phyloP scores from a whole-genome alignment of 1,140 invertebrate genomes.

The Mylabris phalerata region DNA sequence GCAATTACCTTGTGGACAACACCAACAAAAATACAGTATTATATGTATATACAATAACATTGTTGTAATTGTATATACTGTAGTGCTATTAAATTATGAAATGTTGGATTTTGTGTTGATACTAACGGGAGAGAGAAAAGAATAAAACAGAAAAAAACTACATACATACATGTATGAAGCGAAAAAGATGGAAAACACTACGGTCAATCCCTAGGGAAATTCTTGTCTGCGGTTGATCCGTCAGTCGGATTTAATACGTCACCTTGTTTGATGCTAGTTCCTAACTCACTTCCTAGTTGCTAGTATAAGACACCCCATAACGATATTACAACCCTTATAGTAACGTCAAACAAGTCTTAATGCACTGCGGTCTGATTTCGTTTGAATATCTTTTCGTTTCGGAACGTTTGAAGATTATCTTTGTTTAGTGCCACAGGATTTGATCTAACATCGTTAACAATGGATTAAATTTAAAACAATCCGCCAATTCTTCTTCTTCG shows the following conservation, averaged over 20 bases:
- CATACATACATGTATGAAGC: too few relatives aligned
- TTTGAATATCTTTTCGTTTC: slow-evolving; percentile 9
- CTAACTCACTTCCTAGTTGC: slow-evolving; percentile 4
- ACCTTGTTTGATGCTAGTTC: slow-evolving; percentile 24
- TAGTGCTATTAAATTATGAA: too few relatives aligned
- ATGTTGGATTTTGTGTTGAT: too few relatives aligned
- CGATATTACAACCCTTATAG: slow-evolving; percentile 14
- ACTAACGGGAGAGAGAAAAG: too few relatives aligned
- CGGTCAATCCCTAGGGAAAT: slow-evolving; percentile 19
- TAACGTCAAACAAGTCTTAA: slow-evolving; percentile 11
- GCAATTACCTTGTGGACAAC: slow-evolving; percentile 15
- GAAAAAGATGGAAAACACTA: not conserved
- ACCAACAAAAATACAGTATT: too few relatives aligned
- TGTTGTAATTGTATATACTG: too few relatives aligned
- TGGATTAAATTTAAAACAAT: too few relatives aligned
- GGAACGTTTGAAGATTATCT: slow-evolving; percentile 10
- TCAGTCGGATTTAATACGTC: slow-evolving; percentile 25
- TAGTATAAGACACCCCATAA: slow-evolving; percentile 11
- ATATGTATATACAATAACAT: too few relatives aligned
- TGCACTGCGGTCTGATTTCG: slow-evolving; percentile 15
- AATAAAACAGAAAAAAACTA: too few relatives aligned
- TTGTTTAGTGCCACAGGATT: not conserved
- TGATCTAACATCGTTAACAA: too few relatives aligned
- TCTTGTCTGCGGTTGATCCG: slow-evolving; percentile 22
- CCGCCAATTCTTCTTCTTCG: too few relatives aligned